phyloP scores from a whole-genome alignment of 2,797 vertebrate genomes.

The Alfaro cultratus region DNA sequence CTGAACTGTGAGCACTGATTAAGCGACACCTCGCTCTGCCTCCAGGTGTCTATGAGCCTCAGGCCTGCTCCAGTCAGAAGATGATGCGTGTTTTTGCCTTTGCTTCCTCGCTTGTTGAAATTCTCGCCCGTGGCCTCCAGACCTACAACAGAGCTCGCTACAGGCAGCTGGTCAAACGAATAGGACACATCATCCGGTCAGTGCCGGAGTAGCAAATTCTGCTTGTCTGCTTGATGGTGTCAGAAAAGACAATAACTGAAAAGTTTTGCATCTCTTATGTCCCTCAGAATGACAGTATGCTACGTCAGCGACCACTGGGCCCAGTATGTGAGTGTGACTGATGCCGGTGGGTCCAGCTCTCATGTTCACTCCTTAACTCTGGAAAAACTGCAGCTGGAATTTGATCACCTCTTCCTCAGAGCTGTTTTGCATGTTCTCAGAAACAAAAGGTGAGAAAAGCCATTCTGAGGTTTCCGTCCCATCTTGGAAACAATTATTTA shows the following conservation, averaged over 20 bases:
- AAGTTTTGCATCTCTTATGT: constrained; percentile 3
- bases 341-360: constrained; percentile 61
- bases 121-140: constrained; percentile 90
- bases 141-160: constrained; percentile 96
- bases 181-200: constrained; percentile 95
- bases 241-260: not conserved
- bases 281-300: constrained; percentile 90
- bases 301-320: constrained; percentile 98
- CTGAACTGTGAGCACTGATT: not conserved
- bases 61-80: constrained; percentile 90
- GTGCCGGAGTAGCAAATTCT: constrained; percentile 14
- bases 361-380: constrained; percentile 83
- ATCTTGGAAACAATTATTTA: not conserved
- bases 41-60: constrained; percentile 89
- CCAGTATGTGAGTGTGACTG: constrained; percentile 83
- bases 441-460: constrained; percentile 89
- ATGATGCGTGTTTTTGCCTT: constrained; percentile 98
- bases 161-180: constrained; percentile 94
- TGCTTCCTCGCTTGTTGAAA: constrained; percentile 91
- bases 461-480: not conserved
- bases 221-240: not conserved
- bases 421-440: constrained; percentile 92
- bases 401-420: constrained; percentile 94
- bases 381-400: constrained; percentile 94
- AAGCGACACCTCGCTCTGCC: constrained; percentile 23